Conservation (phyloP, 2,113 vertebrate species). For the Phalacrocorax pelagicus region DNA sequence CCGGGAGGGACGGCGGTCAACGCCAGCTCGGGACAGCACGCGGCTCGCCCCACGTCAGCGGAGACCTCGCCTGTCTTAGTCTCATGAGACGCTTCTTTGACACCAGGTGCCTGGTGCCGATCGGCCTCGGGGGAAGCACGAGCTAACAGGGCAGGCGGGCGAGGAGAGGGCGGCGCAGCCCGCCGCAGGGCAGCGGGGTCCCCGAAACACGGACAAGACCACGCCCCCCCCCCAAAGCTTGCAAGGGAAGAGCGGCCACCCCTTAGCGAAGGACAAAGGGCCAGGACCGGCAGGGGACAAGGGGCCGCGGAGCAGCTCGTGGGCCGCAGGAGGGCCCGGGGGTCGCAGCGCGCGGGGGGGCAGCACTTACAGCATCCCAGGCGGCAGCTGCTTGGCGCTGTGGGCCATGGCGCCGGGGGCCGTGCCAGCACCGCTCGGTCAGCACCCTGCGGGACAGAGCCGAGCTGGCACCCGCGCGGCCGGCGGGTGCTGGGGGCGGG, state of each 20-base stretch:
- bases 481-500: too few relatives aligned
- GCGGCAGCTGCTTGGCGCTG: slow-evolving; percentile 59
- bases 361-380: slow-evolving; percentile 71
- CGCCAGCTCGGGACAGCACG: accelerated
- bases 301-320: neutral
- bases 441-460: neutral
- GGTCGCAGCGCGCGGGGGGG: neutral
- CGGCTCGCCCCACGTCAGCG: accelerated
- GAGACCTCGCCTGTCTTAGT: too few relatives aligned
- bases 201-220: neutral
- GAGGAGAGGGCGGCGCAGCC: too few relatives aligned
- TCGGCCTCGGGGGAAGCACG: neutral
- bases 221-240: too few relatives aligned
- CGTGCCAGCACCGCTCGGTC: neutral
- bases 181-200: accelerated
- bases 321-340: too few relatives aligned
- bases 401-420: slow-evolving; percentile 66
- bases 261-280: neutral
- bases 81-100: accelerated
- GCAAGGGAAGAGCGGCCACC: neutral
- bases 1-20: accelerated
- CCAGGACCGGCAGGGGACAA: too few relatives aligned
- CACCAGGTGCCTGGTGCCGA: neutral
- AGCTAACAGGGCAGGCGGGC: too few relatives aligned
- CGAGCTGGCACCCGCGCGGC: neutral